Evolutionary conservation across 1,140 invertebrate species (phyloP).

Genomic region (Drosophila subobscura): DNA sequence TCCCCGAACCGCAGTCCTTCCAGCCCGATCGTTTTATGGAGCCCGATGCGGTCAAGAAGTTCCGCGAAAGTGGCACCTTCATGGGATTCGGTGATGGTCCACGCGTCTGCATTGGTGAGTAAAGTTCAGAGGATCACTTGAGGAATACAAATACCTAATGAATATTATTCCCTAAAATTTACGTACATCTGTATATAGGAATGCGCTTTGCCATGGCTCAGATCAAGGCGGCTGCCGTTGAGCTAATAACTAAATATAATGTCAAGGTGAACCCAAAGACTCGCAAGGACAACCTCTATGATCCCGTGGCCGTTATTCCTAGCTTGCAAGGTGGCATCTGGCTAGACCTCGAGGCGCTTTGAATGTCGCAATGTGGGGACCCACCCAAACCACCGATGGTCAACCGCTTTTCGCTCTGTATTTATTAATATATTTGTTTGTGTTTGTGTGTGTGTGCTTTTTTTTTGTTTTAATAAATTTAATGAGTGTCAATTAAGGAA

Average conservation of each 20-base stretch:
- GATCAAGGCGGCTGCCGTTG: conserved; percentile 68
- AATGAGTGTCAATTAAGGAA: too few species aligned
- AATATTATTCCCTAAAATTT: background rate
- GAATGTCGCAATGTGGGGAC: too few species aligned
- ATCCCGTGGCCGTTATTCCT: conserved; percentile 36
- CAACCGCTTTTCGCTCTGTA: too few species aligned
- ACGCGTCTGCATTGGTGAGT: conserved; percentile 64
- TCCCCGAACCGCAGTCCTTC: conserved; percentile 88
- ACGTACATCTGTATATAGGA: conserved; percentile 19
- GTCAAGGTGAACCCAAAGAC: conserved; percentile 66
- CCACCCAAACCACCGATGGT: too few species aligned
- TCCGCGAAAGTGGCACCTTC: conserved; percentile 53
- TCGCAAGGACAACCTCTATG: conserved; percentile 57
- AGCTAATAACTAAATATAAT: conserved; percentile 64
- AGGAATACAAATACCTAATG: background rate
- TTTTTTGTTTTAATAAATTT: too few species aligned
- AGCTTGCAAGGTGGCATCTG: conserved; percentile 61
- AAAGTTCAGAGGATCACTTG: too few species aligned
- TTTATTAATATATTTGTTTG: too few species aligned
- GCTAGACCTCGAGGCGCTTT: conserved; percentile 53
- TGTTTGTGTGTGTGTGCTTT: too few species aligned
- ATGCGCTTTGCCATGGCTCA: conserved; percentile 72
- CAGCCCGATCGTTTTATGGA: conserved; percentile 87
- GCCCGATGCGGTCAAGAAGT: conserved; percentile 58
- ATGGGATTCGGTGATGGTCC: conserved; percentile 72